Evolutionary conservation across 2,113 vertebrate species (phyloP), one percentile per base, ranked within the genome.

Genomic region (Syngnathus floridae): DNA sequence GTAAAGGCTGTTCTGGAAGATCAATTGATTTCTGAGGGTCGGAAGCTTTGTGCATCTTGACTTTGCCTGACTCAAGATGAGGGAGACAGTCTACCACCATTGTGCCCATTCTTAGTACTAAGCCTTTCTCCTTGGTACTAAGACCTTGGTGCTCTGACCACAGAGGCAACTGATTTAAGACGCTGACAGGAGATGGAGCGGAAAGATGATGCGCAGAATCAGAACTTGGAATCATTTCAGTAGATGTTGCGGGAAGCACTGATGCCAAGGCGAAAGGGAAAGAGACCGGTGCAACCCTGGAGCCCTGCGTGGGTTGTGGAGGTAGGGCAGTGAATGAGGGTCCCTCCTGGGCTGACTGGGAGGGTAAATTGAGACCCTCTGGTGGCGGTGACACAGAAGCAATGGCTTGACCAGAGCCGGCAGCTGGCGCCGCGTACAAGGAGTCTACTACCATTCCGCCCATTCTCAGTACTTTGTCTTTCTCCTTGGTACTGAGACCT

Each of bases 231-330:
- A 71, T 72, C 61, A 40, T 52, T 67, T 67, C 75, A 68, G 78
- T 76, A 57, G 71, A 65, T 1, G 62, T 60, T 65, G 64, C 49
- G 65, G 74, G 74, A 72, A 75, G 71, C 76, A 75, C 68, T 21
- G 83, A 77, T 57, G 83, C 77, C 72, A 84, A 82, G 84, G 83
- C 76, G 65, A 82, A 82, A 75, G 88, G 84, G 60, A 45, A 35
- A 64, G 79, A 80, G 70, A 75, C 13, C 4, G 75, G 75, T 66
- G 85, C 77, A 84, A 80, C 81, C 74, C 80, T 84, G 78, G 84
- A 81, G 81, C 84, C 84, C 86, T 84, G 83, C 83, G 86, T 84
- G 81, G 83, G 84, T 83, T 66, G 52, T 78, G 82, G 82, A 83
- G 88, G 88, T 85, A 87, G 80, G 82, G 85, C 69, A 63, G 79